Conservation (phyloP, 2,113 vertebrate genomes). For the Fregetta grallaria region DNA sequence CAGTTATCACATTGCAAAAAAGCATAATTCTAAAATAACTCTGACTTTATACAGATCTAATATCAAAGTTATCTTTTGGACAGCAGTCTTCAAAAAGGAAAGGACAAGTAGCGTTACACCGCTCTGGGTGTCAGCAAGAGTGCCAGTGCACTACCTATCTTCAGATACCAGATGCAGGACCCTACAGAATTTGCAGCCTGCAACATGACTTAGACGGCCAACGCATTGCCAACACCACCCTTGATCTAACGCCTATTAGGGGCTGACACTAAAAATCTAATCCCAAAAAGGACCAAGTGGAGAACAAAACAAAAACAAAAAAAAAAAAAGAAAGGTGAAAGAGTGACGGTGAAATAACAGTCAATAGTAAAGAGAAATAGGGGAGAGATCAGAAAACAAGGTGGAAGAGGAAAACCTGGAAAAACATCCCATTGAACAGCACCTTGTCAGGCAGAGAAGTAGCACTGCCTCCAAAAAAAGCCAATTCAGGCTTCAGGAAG, state of each 20-base stretch:
- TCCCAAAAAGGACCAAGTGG: background rate
- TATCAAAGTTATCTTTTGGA: background rate
- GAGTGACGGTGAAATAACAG: background rate
- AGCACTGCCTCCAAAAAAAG: constrained; percentile 63
- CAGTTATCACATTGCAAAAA: background rate
- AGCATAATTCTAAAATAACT: background rate
- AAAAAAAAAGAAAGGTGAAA: background rate
- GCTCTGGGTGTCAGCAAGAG: background rate
- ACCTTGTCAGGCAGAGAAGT: constrained; percentile 62
- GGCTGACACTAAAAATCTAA: background rate
- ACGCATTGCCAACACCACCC: background rate
- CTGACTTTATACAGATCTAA: background rate
- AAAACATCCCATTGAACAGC: constrained; percentile 45
- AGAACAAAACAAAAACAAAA: background rate
- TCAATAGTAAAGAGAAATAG: background rate
- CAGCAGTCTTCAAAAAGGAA: background rate
- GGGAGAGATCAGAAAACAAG: constrained; percentile 4
- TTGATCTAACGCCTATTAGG: background rate
- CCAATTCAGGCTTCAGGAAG: constrained; percentile 58
- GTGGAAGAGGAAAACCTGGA: background rate
- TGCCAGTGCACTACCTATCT: background rate
- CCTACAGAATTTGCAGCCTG: background rate
- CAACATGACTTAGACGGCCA: background rate
- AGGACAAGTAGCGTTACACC: rapidly evolving
- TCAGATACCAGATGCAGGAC: background rate